Conservation (phyloP, 2,888 invertebrate species). For the Macrostomum cliftonense region DNA sequence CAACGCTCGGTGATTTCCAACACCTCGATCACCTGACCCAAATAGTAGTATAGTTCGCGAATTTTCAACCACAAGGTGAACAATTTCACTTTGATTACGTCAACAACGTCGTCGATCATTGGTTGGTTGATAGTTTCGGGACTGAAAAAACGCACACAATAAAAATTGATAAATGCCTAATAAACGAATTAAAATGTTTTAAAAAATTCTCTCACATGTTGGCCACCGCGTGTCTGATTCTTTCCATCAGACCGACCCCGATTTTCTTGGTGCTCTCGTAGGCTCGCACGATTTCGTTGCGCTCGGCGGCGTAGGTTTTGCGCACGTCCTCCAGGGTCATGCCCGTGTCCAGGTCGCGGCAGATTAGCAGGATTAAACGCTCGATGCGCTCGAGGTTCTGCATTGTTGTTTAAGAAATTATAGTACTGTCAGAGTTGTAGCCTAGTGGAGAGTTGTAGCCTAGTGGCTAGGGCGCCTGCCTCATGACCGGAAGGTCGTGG, state of each 20-base stretch:
- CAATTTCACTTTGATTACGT: slow-evolving; percentile 3
- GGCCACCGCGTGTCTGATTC: not conserved
- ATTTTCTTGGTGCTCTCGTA: slow-evolving; percentile 5
- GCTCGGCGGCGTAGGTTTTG: not conserved
- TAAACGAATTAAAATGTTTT: no score
- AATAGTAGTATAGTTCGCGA: not conserved
- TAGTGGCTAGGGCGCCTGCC: no score
- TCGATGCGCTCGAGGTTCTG: slow-evolving; percentile 1
- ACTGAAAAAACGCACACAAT: no score
- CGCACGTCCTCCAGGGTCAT: slow-evolving; percentile 1
- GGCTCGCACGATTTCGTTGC: not conserved
- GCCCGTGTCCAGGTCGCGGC: slow-evolving; percentile 1
- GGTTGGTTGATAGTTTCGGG: no score
- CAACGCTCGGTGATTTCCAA: not conserved
- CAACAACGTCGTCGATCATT: not conserved
- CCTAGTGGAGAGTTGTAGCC: no score
- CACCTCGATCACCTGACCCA: slow-evolving; percentile 1
- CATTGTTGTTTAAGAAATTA: no score
- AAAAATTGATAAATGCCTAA: no score
- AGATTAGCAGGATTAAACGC: slow-evolving; percentile 1
- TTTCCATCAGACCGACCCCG: slow-evolving; percentile 1
- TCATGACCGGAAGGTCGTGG: no score
- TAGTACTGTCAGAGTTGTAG: no score
- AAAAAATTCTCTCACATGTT: not conserved
- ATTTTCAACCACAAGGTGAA: slow-evolving; percentile 7